Evolutionary conservation across 2,888 invertebrate species (phyloP).

Genomic region (Sphinx pinastri): DNA sequence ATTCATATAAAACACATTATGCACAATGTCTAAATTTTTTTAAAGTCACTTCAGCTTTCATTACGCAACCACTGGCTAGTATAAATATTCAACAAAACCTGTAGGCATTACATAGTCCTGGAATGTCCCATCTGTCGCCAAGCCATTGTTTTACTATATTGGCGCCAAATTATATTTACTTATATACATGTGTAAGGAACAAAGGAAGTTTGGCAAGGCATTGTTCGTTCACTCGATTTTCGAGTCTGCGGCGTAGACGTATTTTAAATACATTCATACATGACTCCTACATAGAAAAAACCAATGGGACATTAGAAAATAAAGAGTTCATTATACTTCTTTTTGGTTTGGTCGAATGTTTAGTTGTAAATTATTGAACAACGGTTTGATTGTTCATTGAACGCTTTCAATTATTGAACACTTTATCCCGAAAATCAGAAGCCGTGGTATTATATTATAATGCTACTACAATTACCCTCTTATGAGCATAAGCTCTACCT

Average conservation of each 20-base stretch:
- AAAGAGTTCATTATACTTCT: constrained; percentile 5
- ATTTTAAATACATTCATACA: constrained; percentile 61
- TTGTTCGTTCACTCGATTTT: constrained; percentile 67
- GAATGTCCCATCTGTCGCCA: constrained; percentile 39
- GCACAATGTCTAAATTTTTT: background rate
- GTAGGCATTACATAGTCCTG: constrained; percentile 3
- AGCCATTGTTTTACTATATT: constrained; percentile 42
- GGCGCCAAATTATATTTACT: constrained; percentile 50
- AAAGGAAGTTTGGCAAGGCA: constrained; percentile 78
- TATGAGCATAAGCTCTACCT: too few species aligned
- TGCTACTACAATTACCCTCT: too few species aligned
- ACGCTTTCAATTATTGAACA: background rate
- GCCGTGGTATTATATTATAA: too few species aligned
- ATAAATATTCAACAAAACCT: background rate
- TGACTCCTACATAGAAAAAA: constrained; percentile 54
- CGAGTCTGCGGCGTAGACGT: constrained; percentile 63
- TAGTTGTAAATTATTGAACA: background rate
- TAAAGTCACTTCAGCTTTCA: background rate
- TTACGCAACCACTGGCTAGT: background rate
- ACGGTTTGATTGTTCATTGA: background rate
- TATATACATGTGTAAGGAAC: constrained; percentile 63
- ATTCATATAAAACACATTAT: too few species aligned
- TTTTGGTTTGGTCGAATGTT: background rate
- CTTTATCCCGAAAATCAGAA: background rate
- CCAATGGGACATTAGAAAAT: background rate